These are phyloP conservation scores for Heliconius congener DNA, from an alignment of 1,140 invertebrate genomes.

Conservation along the genomic window DNA sequence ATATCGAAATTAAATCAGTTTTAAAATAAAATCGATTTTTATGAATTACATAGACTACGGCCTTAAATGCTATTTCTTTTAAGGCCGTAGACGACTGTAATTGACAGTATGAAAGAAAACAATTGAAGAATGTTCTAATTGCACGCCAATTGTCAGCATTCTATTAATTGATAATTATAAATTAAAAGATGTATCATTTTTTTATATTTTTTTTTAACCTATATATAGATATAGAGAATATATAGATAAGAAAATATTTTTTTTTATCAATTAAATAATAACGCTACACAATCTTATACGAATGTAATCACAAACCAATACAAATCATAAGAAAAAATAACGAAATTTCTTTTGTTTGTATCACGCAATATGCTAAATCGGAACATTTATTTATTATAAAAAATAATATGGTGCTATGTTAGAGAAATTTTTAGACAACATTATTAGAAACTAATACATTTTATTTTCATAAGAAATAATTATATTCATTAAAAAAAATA, in stretches of 20 bases:
- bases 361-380: neutral
- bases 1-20: neutral
- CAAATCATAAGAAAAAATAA: neutral
- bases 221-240: no score
- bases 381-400: neutral
- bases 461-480: no score
- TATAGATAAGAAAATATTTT: no score
- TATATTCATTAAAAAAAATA: no score
- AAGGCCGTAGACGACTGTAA: neutral
- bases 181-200: neutral
- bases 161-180: neutral
- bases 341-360: neutral
- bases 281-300: neutral
- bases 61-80: neutral
- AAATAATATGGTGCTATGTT: neutral
- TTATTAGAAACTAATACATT: neutral
- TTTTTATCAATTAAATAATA: no score
- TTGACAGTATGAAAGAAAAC: neutral
- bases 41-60: neutral
- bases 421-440: neutral
- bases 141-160: neutral
- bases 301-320: neutral
- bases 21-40: neutral
- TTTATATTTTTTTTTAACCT: no score
- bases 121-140: neutral